phyloP scores from a whole-genome alignment of 2,113 vertebrate species.

The Rhombomys opimus region DNA sequence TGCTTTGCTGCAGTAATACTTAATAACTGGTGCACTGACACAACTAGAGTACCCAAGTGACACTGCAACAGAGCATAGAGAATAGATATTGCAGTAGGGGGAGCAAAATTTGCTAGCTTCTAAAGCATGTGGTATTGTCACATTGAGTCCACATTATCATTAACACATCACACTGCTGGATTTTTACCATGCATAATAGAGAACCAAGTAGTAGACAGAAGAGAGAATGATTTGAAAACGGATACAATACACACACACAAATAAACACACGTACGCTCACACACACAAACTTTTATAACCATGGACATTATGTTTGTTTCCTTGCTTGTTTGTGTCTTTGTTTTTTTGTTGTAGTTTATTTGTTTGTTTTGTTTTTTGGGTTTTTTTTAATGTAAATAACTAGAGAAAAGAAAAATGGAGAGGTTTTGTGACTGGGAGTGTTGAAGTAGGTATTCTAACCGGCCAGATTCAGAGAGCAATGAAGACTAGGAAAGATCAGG shows the following conservation, averaged over 20 bases:
- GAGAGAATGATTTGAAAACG: not conserved
- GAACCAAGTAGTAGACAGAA: not conserved
- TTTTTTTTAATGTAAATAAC: not conserved
- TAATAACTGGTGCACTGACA: conserved; percentile 16
- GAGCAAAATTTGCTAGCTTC: not conserved
- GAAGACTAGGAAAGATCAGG: accelerated
- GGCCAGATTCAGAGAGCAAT: not conserved
- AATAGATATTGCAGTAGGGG: not conserved
- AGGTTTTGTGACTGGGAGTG: not conserved
- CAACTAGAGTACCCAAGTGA: not conserved
- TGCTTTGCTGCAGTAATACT: not conserved
- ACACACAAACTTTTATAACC: too few relatives aligned
- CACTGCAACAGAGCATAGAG: not conserved
- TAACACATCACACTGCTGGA: not conserved
- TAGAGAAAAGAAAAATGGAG: not conserved
- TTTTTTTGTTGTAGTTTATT: not conserved
- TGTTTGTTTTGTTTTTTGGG: too few relatives aligned
- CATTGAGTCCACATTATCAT: not conserved
- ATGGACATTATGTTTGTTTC: not conserved
- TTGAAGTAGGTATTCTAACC: not conserved
- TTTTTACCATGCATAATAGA: not conserved
- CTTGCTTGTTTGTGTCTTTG: not conserved
- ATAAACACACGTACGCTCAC: too few relatives aligned
- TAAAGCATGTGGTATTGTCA: not conserved
- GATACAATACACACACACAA: not conserved